Conservation (phyloP, 2,797 vertebrate genomes). For the Zalophus californianus region DNA sequence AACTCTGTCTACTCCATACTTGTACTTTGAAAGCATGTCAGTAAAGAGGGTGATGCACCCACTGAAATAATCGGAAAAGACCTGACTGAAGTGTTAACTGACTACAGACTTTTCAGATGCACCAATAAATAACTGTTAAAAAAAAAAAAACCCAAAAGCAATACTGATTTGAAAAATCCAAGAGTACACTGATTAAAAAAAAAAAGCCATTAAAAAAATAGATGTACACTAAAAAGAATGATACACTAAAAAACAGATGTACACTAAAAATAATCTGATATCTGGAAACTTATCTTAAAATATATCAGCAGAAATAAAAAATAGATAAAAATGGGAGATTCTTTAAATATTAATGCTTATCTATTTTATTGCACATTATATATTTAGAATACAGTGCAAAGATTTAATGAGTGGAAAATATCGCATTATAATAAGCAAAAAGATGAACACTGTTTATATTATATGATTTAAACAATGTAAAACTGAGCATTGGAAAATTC, state of each 20-base stretch:
- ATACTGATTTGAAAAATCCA: not conserved
- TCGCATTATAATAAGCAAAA: not conserved
- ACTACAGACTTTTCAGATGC: not conserved
- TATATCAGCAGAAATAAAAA: not conserved
- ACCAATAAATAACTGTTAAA: not conserved
- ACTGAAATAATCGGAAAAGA: not conserved
- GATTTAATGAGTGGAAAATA: not conserved
- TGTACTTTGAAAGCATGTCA: not conserved
- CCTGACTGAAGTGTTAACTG: not conserved
- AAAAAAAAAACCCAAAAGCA: not conserved
- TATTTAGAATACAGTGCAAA: not conserved
- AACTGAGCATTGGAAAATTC: slow-evolving; percentile 24
- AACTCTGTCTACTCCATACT: not conserved
- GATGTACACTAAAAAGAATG: not conserved
- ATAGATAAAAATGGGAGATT: not conserved
- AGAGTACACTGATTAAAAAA: not conserved
- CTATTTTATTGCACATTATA: not conserved
- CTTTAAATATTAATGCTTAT: not conserved
- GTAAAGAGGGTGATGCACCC: not conserved
- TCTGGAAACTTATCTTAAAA: not conserved
- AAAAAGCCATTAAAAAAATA: not conserved
- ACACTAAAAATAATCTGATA: not conserved
- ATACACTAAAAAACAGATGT: not conserved
- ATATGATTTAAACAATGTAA: not conserved
- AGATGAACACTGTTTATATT: not conserved